Percentiles rank a stretch among this genome's conserved stretches.
phyloP scores from a whole-genome alignment of 2,113 vertebrate genomes.

The Bombycilla garrulus region DNA sequence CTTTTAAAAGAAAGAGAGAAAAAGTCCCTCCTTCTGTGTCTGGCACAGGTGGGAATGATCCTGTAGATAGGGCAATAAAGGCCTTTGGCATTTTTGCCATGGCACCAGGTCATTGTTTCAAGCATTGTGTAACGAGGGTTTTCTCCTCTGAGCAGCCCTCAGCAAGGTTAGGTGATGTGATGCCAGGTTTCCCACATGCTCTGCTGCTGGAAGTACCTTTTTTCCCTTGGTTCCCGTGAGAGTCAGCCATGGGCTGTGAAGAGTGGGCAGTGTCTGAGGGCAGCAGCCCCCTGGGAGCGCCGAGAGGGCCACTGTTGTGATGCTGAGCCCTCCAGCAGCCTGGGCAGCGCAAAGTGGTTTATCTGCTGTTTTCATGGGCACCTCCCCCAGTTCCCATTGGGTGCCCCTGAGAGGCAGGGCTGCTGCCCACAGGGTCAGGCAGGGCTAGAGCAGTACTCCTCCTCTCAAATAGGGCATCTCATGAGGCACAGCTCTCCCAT shows the following conservation, averaged over 20 bases:
- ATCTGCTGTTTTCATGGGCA: neutral
- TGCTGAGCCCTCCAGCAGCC: neutral
- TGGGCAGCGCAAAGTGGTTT: fast-evolving
- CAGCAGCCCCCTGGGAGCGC: neutral
- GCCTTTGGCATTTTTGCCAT: neutral
- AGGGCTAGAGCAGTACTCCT: neutral
- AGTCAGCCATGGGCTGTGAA: neutral
- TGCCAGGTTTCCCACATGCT: neutral
- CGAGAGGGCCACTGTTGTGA: fast-evolving
- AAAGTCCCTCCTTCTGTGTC: neutral
- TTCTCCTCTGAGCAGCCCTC: neutral
- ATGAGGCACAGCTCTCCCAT: neutral
- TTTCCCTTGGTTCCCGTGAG: fast-evolving
- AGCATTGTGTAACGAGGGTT: neutral
- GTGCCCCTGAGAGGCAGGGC: neutral
- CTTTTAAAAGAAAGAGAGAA: neutral
- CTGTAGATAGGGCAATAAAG: neutral
- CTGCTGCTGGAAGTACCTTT: neutral
- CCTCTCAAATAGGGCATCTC: neutral
- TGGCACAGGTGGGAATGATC: neutral
- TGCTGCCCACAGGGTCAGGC: neutral
- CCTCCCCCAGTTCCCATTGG: fast-evolving
- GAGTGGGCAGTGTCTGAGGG: fast-evolving
- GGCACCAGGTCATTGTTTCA: neutral
- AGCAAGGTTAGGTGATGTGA: neutral